Percentiles rank a stretch among this genome's conserved stretches.
Conservation (phyloP, 92 coral and sea anemone genomes). For the Hydrozoanthus gracilis region DNA sequence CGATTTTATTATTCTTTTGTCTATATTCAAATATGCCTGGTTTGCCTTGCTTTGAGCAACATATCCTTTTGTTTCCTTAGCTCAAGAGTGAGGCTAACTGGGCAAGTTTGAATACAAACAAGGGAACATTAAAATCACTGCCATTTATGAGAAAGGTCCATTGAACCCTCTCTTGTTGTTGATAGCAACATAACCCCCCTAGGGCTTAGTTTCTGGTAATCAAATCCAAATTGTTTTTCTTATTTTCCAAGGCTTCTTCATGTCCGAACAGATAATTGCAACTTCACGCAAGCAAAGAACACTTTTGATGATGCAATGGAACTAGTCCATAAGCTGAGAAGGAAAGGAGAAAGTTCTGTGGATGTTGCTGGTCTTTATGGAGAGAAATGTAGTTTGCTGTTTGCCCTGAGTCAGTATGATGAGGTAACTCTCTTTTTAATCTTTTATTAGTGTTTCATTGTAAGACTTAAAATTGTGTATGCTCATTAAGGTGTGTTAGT, state of each 20-base stretch:
- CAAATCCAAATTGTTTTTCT: background rate
- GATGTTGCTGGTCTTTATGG: slow-evolving; percentile 82
- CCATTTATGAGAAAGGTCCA: too few species aligned
- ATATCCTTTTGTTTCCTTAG: too few species aligned
- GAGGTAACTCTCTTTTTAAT: slow-evolving; percentile 62
- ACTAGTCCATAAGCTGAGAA: slow-evolving; percentile 70
- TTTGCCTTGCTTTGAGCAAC: too few species aligned
- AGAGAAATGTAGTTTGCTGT: slow-evolving; percentile 85
- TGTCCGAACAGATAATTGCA: slow-evolving; percentile 89
- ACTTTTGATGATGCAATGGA: slow-evolving; percentile 91
- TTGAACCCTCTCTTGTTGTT: too few species aligned
- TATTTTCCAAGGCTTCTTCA: slow-evolving; percentile 72
- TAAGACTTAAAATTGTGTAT: background rate
- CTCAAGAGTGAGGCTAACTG: too few species aligned
- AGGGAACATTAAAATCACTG: too few species aligned
- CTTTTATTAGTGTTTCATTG: background rate
- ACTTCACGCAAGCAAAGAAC: slow-evolving; percentile 84
- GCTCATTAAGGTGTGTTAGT: too few species aligned
- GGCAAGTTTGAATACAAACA: too few species aligned
- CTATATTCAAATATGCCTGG: too few species aligned
- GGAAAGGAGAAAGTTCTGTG: slow-evolving; percentile 64
- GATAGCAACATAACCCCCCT: too few species aligned
- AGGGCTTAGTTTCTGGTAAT: too few species aligned
- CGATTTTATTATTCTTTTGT: too few species aligned
- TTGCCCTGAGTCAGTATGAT: slow-evolving; percentile 96